Percentiles rank a stretch among this genome's conserved stretches.
Conservation (phyloP, 2,113 vertebrate genomes). For the Ictidomys tridecemlineatus region DNA sequence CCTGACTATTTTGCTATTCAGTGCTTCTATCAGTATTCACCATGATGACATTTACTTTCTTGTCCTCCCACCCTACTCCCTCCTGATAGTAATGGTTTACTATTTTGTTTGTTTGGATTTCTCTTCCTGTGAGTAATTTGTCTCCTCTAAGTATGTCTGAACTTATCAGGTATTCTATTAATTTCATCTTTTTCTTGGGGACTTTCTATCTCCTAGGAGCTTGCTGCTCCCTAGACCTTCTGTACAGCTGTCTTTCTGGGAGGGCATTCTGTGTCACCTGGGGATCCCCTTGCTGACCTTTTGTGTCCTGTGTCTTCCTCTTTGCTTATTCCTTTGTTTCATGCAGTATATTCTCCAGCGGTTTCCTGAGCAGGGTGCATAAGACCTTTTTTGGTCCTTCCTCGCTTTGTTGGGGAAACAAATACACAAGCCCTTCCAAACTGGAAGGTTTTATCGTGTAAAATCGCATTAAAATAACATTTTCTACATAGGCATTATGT, state of each 20-base stretch:
- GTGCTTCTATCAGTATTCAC: neutral
- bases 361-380: neutral
- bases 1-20: neutral
- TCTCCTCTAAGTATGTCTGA: constrained; percentile 13
- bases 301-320: neutral
- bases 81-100: neutral
- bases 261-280: neutral
- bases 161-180: neutral
- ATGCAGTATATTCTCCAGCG: neutral
- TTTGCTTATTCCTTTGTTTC: neutral
- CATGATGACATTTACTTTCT: neutral
- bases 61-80: neutral
- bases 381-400: neutral
- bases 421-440: neutral
- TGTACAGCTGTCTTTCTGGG: neutral
- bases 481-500: constrained; percentile 54
- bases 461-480: constrained; percentile 52
- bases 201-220: neutral
- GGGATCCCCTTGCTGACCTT: neutral
- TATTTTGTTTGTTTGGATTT: neutral
- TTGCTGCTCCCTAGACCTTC: neutral
- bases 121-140: neutral
- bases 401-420: neutral
- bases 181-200: neutral
- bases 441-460: constrained; percentile 31